Evolutionary conservation across 1,140 invertebrate species (phyloP).

Genomic region (Drosophila elegans): DNA sequence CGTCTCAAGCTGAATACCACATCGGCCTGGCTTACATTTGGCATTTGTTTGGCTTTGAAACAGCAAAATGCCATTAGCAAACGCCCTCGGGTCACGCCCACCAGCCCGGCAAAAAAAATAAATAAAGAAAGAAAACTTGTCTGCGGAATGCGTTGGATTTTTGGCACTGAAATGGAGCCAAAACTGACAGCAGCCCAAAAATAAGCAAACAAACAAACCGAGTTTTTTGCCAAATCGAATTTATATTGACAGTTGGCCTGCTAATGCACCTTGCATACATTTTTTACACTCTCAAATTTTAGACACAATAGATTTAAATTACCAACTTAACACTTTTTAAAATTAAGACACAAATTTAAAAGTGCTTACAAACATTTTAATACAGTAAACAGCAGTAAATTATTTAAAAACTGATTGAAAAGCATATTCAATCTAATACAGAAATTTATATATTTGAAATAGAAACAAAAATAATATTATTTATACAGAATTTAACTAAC

Average conservation of each 20-base stretch:
- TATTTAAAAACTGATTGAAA: too few relatives aligned
- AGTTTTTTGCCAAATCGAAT: conserved; percentile 44
- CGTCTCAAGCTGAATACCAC: conserved; percentile 27
- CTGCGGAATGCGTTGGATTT: conserved; percentile 27
- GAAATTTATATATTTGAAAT: too few relatives aligned
- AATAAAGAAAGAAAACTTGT: conserved; percentile 21
- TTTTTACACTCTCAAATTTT: conserved; percentile 6
- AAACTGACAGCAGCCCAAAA: conserved; percentile 47
- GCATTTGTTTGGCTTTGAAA: conserved; percentile 41
- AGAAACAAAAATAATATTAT: too few relatives aligned
- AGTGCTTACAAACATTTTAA: too few relatives aligned
- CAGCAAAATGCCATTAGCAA: conserved; percentile 71
- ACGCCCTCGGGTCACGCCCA: conserved; percentile 33
- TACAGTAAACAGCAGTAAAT: too few relatives aligned
- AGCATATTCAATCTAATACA: too few relatives aligned
- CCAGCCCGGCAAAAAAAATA: conserved; percentile 1
- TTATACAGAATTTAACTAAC: too few relatives aligned
- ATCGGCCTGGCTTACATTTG: conserved; percentile 36
- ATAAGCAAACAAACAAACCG: conserved; percentile 30
- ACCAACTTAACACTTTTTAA: neutral
- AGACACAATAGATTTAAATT: too few relatives aligned
- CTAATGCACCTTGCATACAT: conserved; percentile 52
- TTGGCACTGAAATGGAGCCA: conserved; percentile 49
- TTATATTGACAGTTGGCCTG: conserved; percentile 66
- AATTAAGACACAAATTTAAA: neutral